phyloP scores from a whole-genome alignment of 2,888 invertebrate species.

The Protophormia terraenovae region DNA sequence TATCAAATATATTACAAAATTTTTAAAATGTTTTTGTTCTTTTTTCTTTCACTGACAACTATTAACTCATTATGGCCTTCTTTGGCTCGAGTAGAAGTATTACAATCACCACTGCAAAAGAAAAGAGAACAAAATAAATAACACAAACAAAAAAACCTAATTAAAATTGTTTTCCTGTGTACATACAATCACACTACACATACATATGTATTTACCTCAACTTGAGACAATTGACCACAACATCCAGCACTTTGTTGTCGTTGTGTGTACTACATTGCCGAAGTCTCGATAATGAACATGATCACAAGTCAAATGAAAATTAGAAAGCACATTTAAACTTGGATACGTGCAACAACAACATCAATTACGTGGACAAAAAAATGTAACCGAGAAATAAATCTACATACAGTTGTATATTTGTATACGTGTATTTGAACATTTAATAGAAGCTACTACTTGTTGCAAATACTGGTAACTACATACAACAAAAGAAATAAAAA shows the following conservation, averaged over 20 bases:
- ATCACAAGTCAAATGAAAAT: conserved; percentile 17
- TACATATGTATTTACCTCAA: neutral
- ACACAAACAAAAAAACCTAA: neutral
- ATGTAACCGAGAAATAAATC: neutral
- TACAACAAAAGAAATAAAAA: neutral
- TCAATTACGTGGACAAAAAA: neutral
- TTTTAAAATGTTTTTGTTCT: too few species aligned
- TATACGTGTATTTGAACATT: neutral
- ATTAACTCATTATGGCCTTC: neutral
- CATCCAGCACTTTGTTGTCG: neutral
- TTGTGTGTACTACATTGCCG: neutral
- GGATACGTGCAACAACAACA: conserved; percentile 1
- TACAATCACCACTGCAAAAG: neutral
- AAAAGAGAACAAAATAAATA: too few species aligned
- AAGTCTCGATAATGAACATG: conserved; percentile 10
- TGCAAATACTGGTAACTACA: neutral
- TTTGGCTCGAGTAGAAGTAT: neutral
- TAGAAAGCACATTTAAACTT: conserved; percentile 3
- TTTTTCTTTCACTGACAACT: neutral
- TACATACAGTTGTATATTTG: too few species aligned
- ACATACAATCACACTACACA: neutral
- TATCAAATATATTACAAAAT: too few species aligned
- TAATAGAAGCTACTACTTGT: neutral
- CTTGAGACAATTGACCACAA: neutral
- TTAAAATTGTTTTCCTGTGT: neutral